Conservation (phyloP, 2,888 invertebrate species). For the Himalopsyche kuldschensis region DNA sequence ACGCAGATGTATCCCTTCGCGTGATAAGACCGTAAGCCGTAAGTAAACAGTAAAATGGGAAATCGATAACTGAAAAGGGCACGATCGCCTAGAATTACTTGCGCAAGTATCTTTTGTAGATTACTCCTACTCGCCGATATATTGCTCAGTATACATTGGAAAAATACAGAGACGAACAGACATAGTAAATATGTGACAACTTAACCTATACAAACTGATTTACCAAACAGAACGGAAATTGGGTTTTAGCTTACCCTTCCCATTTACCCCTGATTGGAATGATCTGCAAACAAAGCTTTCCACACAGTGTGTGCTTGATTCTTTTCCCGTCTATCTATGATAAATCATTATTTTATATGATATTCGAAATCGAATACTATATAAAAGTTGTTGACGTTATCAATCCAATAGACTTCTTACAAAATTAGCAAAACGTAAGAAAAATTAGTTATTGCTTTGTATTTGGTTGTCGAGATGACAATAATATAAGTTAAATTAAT, state of each 20-base stretch:
- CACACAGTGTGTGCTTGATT: background rate
- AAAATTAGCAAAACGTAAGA: no score
- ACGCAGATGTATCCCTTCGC: background rate
- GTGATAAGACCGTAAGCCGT: background rate
- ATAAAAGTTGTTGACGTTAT: no score
- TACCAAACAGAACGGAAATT: background rate
- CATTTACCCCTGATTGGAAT: background rate
- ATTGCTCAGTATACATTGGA: background rate
- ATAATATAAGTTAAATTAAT: no score
- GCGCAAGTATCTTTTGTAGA: background rate
- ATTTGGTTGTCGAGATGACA: no score
- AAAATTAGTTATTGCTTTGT: no score
- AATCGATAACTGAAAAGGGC: background rate
- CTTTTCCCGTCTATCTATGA: no score
- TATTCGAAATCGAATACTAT: no score
- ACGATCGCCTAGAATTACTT: conserved; percentile 1
- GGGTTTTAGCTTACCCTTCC: background rate
- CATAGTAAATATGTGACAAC: background rate
- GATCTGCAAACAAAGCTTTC: background rate
- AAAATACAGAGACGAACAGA: background rate
- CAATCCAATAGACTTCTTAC: no score
- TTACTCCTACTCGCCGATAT: background rate
- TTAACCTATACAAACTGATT: background rate
- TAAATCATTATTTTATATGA: no score
- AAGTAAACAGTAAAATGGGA: background rate